Percentiles rank a stretch among this genome's conserved stretches.
phyloP scores from a whole-genome alignment of 2,113 vertebrate genomes.

The Reinhardtius hippoglossoides region DNA sequence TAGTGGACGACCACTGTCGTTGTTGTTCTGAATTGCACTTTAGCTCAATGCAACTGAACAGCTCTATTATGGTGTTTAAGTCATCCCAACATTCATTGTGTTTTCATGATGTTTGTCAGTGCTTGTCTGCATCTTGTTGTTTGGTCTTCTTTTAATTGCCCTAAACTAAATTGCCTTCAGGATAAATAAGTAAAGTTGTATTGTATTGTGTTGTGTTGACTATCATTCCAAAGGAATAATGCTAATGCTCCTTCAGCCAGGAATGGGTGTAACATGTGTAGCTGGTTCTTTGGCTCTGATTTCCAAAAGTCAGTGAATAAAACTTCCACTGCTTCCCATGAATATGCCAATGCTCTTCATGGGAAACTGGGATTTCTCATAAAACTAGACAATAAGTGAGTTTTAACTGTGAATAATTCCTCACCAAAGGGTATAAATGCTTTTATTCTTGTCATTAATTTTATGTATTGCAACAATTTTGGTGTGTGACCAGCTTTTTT shows the following conservation, averaged over 20 bases:
- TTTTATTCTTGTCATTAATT: neutral
- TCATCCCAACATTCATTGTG: too few relatives aligned
- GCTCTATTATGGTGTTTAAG: too few relatives aligned
- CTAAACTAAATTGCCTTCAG: too few relatives aligned
- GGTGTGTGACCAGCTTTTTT: too few relatives aligned
- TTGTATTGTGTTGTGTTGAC: too few relatives aligned
- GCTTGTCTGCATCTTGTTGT: neutral
- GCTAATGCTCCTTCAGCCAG: neutral
- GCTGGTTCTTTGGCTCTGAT: neutral
- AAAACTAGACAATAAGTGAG: neutral
- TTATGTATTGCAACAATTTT: too few relatives aligned
- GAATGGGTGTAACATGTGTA: neutral
- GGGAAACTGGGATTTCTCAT: neutral
- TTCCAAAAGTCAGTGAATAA: neutral
- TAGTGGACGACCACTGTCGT: too few relatives aligned
- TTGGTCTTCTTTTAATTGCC: too few relatives aligned
- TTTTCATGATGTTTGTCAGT: too few relatives aligned
- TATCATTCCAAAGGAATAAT: neutral
- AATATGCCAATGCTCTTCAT: neutral
- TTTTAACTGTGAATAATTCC: neutral
- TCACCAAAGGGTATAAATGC: neutral
- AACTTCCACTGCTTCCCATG: neutral
- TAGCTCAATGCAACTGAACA: too few relatives aligned
- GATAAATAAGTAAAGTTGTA: too few relatives aligned
- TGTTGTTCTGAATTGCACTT: too few relatives aligned